phyloP scores from a whole-genome alignment of 1,140 invertebrate genomes.

The Drosophila melanogaster region DNA sequence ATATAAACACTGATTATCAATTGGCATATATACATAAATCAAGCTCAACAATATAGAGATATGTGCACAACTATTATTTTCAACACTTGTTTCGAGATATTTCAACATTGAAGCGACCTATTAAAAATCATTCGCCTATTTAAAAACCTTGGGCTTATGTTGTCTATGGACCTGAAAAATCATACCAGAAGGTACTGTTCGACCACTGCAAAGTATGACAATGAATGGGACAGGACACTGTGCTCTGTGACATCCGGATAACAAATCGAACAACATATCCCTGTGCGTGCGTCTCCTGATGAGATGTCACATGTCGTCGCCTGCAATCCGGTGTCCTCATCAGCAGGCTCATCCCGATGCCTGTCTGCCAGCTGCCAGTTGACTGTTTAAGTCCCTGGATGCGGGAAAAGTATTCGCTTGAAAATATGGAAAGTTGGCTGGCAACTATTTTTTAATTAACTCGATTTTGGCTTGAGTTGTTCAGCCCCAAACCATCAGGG shows the following conservation, averaged over 20 bases:
- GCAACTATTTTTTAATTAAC: constrained; percentile 78
- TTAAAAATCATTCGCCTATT: not conserved
- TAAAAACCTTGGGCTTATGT: not conserved
- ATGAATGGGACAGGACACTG: not conserved
- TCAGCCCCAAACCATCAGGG: not conserved
- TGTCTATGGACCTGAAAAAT: not conserved
- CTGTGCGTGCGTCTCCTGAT: constrained; percentile 61
- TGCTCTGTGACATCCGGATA: not conserved
- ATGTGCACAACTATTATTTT: too few species aligned
- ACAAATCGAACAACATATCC: constrained; percentile 27
- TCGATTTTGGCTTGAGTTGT: constrained; percentile 48
- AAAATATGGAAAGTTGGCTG: constrained; percentile 70
- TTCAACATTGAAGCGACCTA: too few species aligned
- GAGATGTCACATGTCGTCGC: constrained; percentile 76
- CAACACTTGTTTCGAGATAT: too few species aligned
- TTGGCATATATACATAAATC: too few species aligned
- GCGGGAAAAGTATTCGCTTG: constrained; percentile 49
- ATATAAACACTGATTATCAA: not conserved
- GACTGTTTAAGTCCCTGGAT: constrained; percentile 11
- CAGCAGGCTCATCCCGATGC: constrained; percentile 26
- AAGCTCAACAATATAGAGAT: too few species aligned
- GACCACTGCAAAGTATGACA: not conserved
- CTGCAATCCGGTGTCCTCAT: constrained; percentile 35
- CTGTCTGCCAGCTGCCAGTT: constrained; percentile 23
- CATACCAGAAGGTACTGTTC: not conserved